phyloP scores from a whole-genome alignment of 2,797 vertebrate genomes.

The Saxicola maurus region DNA sequence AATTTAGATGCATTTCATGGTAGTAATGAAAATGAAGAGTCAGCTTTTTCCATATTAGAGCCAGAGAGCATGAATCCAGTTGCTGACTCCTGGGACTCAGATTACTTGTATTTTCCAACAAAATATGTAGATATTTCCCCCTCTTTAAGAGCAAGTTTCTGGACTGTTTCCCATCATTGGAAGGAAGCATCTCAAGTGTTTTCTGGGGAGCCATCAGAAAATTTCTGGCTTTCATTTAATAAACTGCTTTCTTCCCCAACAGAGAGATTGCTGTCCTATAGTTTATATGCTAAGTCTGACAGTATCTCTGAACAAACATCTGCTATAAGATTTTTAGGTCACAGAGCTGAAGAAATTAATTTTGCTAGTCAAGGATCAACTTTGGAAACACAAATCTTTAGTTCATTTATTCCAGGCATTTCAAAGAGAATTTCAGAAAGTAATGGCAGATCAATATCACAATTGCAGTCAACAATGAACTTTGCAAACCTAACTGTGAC shows the following conservation, averaged over 20 bases:
- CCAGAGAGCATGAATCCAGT: not conserved
- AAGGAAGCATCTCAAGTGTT: not conserved
- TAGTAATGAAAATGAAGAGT: not conserved
- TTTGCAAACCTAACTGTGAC: not conserved
- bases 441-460: not conserved
- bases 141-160: constrained; percentile 28
- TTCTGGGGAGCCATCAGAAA: not conserved
- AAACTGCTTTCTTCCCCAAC: constrained; percentile 24
- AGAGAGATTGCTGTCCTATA: constrained; percentile 4
- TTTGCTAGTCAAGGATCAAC: not conserved
- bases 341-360: not conserved
- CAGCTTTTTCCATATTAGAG: not conserved
- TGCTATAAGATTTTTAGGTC: not conserved
- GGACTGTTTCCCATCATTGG: not conserved
- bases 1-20: not conserved
- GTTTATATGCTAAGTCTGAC: not conserved
- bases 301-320: not conserved
- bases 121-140: constrained; percentile 19
- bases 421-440: not conserved
- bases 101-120: not conserved
- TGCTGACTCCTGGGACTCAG: not conserved
- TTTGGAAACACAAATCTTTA: constrained; percentile 19
- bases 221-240: not conserved
- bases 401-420: not conserved
- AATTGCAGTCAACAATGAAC: not conserved